Conservation (phyloP, 2,888 invertebrate species). For the Andrena praecox region DNA sequence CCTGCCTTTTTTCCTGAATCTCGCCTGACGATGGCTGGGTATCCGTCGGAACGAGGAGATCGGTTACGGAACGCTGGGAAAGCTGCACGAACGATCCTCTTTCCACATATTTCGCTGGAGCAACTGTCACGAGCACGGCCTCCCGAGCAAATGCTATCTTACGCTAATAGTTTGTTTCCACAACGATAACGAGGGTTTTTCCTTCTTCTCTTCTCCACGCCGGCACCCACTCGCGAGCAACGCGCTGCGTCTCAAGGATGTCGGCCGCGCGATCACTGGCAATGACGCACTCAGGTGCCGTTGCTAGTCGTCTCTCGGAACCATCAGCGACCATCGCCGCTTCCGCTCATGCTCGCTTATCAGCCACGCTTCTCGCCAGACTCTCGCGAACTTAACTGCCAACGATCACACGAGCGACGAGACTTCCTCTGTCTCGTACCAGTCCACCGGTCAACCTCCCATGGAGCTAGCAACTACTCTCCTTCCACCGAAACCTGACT, state of each 20-base stretch:
- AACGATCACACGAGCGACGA: no score
- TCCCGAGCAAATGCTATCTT: conserved; percentile 74
- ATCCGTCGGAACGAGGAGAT: no score
- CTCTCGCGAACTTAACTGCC: neutral
- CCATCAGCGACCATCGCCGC: conserved; percentile 14
- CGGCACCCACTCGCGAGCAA: conserved; percentile 4
- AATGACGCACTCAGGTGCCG: conserved; percentile 32
- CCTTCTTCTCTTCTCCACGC: conserved; percentile 37
- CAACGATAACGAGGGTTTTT: conserved; percentile 78
- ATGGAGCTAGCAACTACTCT: no score
- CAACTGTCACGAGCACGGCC: conserved; percentile 67
- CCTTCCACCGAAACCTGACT: neutral
- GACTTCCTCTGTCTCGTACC: no score
- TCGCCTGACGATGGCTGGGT: no score
- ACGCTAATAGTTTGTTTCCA: conserved; percentile 83
- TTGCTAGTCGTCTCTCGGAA: conserved; percentile 24
- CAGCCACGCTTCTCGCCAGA: neutral
- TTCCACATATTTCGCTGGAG: conserved; percentile 62
- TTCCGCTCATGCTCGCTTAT: conserved; percentile 22
- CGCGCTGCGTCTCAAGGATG: conserved; percentile 53
- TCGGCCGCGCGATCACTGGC: conserved; percentile 25
- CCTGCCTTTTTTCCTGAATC: neutral
- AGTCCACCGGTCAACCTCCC: no score
- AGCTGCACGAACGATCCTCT: conserved; percentile 34
- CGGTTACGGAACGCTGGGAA: conserved; percentile 24